Evolutionary conservation across 2,888 invertebrate species (phyloP), one percentile per base, ranked within the genome.

Genomic region (Abrostola triplasia): DNA sequence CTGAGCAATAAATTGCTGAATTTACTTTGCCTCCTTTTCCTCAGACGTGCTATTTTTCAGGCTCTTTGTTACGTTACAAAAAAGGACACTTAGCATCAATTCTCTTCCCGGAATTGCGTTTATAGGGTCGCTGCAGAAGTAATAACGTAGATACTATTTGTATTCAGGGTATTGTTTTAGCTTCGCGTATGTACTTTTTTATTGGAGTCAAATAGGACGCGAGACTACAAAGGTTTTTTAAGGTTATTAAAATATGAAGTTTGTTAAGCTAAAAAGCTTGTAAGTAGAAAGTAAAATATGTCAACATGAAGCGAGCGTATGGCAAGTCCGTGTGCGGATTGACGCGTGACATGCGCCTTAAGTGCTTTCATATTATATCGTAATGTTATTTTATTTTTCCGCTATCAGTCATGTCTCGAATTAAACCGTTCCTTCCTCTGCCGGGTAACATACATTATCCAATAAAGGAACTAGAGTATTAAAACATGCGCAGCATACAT

Each of bases 1-100:
- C 89, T 86, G 81, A 81, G 88, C 90, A 88, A 92, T 93, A 93
- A 93, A 93, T 92, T 91, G 89, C 87, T 89, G 89, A 92, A 90
- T 93, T 92, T 92, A 92, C 89, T 90, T 86, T 86, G 88, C 84
- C 84, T 87, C 81, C 85, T 82, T 89, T 88, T 84, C 82, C 89
- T 90, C 87, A 90, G 90, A 88, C 88, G 88, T 88, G 88, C 89
- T 87, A 92, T 92, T 89, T 92, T 91, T 92, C 90, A 90, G 85
- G 88, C 83, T 89, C 88, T 91, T 90, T 91, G 90, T 90, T 87
- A 89, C 87, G 84, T 87, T 86, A 86, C 87, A 87, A 89, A 88
- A 88, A 86, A 85, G 84, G 86, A 88, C 87, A 85, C 87, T 90
- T 88, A 88, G 83, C 88, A 87, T 89, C 88, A 87, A 88, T 89